Conservation (phyloP, 1,140 invertebrate species). For the Platyura marginata region DNA sequence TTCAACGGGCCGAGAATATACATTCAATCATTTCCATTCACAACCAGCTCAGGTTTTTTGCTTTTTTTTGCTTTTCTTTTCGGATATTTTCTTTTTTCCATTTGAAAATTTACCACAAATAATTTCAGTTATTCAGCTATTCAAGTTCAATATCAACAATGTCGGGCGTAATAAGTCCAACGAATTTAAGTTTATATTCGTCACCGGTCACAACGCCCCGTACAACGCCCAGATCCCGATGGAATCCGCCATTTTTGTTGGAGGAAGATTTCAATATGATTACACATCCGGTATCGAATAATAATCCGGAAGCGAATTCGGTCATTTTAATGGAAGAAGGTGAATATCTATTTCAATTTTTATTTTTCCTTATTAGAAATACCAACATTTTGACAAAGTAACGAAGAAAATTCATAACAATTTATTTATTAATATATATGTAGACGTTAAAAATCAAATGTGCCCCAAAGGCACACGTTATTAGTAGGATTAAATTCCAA, state of each 20-base stretch:
- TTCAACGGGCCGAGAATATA: conserved; percentile 28
- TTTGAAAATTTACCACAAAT: too few relatives aligned
- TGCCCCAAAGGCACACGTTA: too few relatives aligned
- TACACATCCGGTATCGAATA: conserved; percentile 45
- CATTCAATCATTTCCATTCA: conserved; percentile 78
- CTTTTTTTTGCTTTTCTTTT: too few relatives aligned
- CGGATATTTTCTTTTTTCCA: too few relatives aligned
- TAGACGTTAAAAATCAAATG: too few relatives aligned
- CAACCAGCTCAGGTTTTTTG: conserved; percentile 74
- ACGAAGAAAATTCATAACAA: too few relatives aligned
- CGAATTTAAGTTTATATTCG: conserved; percentile 75
- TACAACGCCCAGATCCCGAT: conserved; percentile 41
- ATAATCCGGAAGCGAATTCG: conserved; percentile 38
- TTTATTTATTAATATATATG: too few relatives aligned
- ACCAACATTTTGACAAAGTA: too few relatives aligned
- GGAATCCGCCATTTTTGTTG: conserved; percentile 74
- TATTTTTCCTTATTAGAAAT: background rate
- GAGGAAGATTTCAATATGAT: conserved; percentile 91
- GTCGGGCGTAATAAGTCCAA: conserved; percentile 76
- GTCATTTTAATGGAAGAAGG: conserved; percentile 56
- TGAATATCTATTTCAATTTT: conserved; percentile 14
- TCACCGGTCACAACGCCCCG: conserved; percentile 55
- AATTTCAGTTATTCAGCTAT: conserved; percentile 72
- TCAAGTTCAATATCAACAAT: conserved; percentile 52
- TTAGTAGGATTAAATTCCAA: too few relatives aligned